Evolutionary conservation across 2,113 vertebrate genomes (phyloP).

Genomic region (Hemichromis elongatus): DNA sequence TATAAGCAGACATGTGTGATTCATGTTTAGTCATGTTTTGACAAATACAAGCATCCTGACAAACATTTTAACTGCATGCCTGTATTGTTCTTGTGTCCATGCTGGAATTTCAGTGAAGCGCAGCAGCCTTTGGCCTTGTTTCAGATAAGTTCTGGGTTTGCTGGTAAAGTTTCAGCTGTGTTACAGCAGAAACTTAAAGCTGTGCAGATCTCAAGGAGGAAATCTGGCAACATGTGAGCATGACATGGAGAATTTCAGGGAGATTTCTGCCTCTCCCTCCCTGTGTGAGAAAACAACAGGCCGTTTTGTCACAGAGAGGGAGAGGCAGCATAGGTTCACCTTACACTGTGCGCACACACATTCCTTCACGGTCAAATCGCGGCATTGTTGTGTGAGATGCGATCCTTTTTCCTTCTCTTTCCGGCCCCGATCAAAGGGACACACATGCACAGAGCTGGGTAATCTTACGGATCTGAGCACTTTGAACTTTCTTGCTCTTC

Average conservation of each 20-base stretch:
- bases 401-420: slow-evolving; percentile 40
- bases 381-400: slow-evolving; percentile 57
- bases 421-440: slow-evolving; percentile 39
- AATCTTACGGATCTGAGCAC: slow-evolving; percentile 23
- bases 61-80: no score
- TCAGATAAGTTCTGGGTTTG: neutral
- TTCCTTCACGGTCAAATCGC: slow-evolving; percentile 56
- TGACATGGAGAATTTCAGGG: neutral
- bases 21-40: no score
- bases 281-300: slow-evolving; percentile 44
- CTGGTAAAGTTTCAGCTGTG: neutral
- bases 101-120: no score
- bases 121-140: neutral
- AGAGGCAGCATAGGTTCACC: slow-evolving; percentile 13
- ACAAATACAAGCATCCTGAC: no score
- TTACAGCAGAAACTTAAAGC: neutral
- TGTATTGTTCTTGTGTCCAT: no score
- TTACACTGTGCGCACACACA: slow-evolving; percentile 42
- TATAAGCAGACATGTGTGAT: no score
- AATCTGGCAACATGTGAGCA: neutral
- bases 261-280: neutral
- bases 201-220: neutral
- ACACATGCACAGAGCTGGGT: neutral
- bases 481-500: slow-evolving; percentile 5
- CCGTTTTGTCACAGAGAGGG: slow-evolving; percentile 22